Evolutionary conservation across 2,797 vertebrate species (phyloP).

Genomic region (Cottoperca gobio): DNA sequence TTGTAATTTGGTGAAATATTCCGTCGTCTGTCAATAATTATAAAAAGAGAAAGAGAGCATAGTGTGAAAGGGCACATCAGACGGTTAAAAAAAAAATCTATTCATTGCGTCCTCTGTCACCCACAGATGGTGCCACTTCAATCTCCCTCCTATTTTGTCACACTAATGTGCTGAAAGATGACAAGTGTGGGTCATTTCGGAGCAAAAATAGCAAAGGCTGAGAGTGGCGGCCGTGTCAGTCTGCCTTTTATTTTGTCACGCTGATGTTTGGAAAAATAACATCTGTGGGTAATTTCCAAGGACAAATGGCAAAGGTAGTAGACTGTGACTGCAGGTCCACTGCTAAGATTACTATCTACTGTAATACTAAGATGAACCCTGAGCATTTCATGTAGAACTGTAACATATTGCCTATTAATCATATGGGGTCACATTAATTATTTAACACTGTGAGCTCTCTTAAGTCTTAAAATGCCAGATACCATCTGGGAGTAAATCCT

Average conservation of each 20-base stretch:
- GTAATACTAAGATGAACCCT: constrained; percentile 1
- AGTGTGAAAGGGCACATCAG: constrained; percentile 58
- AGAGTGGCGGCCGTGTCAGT: constrained; percentile 62
- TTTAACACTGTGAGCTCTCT: constrained; percentile 36
- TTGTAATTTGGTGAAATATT: constrained; percentile 33
- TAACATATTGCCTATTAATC: constrained; percentile 38
- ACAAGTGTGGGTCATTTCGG: constrained; percentile 73
- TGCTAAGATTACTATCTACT: constrained; percentile 6
- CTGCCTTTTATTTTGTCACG: constrained; percentile 66
- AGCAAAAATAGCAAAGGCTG: constrained; percentile 71
- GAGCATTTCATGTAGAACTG: constrained; percentile 4
- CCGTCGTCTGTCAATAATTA: constrained; percentile 4
- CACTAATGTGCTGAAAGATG: constrained; percentile 79
- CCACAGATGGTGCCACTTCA: constrained; percentile 78
- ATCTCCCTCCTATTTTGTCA: constrained; percentile 77
- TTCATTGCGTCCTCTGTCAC: constrained; percentile 69
- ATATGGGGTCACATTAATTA: constrained; percentile 29
- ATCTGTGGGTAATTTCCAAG: constrained; percentile 66
- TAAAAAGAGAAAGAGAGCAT: not conserved
- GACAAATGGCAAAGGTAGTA: constrained; percentile 56
- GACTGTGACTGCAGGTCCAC: constrained; percentile 57
- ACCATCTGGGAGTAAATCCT: constrained; percentile 31
- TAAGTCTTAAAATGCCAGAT: constrained; percentile 23
- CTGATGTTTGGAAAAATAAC: constrained; percentile 64
- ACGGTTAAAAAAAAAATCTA: constrained; percentile 74